phyloP scores from a whole-genome alignment of 2,113 vertebrate species.

The Sebastes schlegelii region DNA sequence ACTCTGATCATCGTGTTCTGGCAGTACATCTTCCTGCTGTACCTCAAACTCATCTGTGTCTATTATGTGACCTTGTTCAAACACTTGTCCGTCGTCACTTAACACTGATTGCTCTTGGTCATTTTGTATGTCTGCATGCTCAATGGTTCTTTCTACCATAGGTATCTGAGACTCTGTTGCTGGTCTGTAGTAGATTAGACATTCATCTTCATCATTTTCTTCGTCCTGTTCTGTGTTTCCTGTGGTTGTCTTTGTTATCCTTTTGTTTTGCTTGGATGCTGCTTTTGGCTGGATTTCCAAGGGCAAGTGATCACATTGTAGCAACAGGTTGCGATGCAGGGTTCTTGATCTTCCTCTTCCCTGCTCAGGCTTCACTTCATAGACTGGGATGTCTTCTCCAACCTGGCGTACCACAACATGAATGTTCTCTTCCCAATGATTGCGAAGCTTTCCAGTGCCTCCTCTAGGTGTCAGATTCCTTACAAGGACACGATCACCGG shows the following conservation, averaged over 20 bases:
- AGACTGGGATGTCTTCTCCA: not conserved
- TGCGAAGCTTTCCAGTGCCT: not conserved
- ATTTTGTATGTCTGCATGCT: no score
- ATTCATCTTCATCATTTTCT: not conserved
- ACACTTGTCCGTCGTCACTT: no score
- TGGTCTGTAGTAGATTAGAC: no score
- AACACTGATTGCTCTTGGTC: no score
- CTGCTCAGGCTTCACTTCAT: constrained; percentile 27
- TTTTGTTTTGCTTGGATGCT: not conserved
- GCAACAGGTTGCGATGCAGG: not conserved
- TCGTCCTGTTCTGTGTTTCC: no score
- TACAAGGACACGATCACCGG: not conserved
- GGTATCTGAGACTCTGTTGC: no score
- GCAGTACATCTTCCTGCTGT: no score
- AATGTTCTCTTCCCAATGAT: constrained; percentile 29
- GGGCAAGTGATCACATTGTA: not conserved
- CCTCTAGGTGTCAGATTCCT: not conserved
- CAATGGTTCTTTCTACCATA: no score
- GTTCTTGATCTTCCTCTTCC: not conserved
- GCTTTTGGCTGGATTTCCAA: not conserved
- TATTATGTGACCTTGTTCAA: no score
- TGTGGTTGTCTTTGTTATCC: not conserved
- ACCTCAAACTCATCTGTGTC: no score
- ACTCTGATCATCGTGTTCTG: no score
- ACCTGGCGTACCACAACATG: constrained; percentile 14